Conservation (phyloP, 2,797 vertebrate species). For the Galagoides demidoff region DNA sequence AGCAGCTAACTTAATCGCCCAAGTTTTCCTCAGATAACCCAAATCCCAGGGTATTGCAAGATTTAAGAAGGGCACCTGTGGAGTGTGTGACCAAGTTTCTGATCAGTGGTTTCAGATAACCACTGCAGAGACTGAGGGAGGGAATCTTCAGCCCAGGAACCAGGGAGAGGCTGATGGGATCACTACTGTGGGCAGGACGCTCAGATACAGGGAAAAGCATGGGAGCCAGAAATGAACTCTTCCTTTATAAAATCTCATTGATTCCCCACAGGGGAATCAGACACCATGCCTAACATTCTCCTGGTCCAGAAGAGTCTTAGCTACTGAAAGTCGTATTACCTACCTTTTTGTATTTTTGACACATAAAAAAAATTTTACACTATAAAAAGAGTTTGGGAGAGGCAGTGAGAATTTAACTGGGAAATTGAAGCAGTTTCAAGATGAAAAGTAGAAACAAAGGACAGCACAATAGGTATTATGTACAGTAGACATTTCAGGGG, state of each 20-base stretch:
- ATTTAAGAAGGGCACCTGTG: conserved; percentile 13
- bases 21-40: not conserved
- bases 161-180: not conserved
- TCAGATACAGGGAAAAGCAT: not conserved
- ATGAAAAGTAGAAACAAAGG: conserved; percentile 74
- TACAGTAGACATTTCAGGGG: conserved; percentile 58
- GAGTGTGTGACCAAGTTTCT: not conserved
- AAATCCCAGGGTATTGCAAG: not conserved
- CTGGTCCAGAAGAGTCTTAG: conserved; percentile 51
- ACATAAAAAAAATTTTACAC: conserved; percentile 52
- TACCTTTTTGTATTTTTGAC: conserved; percentile 55
- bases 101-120: not conserved
- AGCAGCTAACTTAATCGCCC: not conserved
- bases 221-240: conserved; percentile 31
- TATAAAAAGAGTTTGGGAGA: conserved; percentile 72
- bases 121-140: not conserved
- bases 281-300: conserved; percentile 33
- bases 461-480: conserved; percentile 37
- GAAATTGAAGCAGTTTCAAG: conserved; percentile 71
- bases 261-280: conserved; percentile 48
- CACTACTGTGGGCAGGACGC: not conserved
- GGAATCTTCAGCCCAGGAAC: not conserved
- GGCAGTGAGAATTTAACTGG: conserved; percentile 64
- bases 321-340: conserved; percentile 64
- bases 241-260: conserved; percentile 55